Conservation (phyloP, 2,888 invertebrate genomes). For the Mesoligia furuncula region DNA sequence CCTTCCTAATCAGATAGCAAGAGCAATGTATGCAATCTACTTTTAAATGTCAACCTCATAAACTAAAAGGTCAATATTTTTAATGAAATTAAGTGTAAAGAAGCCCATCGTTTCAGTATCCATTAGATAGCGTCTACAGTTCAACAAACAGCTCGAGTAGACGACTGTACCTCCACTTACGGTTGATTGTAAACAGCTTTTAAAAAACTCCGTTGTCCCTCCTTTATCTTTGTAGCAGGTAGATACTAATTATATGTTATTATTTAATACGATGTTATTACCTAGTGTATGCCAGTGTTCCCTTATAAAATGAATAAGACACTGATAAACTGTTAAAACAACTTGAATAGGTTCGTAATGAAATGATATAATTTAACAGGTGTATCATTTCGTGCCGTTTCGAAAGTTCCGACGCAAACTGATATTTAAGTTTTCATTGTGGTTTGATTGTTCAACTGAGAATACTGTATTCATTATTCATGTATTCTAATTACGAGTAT, state of each 20-base stretch:
- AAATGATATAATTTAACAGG: constrained; percentile 80
- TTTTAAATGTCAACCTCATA: constrained; percentile 34
- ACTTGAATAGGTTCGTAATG: constrained; percentile 70
- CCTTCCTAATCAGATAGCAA: constrained; percentile 15
- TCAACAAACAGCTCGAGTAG: constrained; percentile 69
- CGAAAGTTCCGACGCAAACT: constrained; percentile 76
- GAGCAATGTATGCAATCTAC: background rate
- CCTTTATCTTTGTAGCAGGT: constrained; percentile 87
- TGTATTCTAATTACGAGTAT: constrained; percentile 81
- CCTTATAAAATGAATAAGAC: constrained; percentile 78
- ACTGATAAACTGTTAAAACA: constrained; percentile 81
- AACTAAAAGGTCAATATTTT: constrained; percentile 15
- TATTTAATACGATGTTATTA: constrained; percentile 89
- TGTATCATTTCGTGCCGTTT: constrained; percentile 77
- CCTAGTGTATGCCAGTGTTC: constrained; percentile 78
- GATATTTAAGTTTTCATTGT: constrained; percentile 78
- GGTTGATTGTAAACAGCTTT: constrained; percentile 88
- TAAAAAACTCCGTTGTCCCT: constrained; percentile 86
- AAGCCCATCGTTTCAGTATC: constrained; percentile 27
- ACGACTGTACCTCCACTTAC: constrained; percentile 84
- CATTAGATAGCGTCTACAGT: constrained; percentile 43
- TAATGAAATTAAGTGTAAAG: constrained; percentile 7
- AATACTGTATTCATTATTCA: constrained; percentile 80
- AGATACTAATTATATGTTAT: constrained; percentile 89
- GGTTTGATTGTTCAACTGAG: constrained; percentile 77